Conservation (phyloP, 2,888 invertebrate species). For the Spisula subtruncata region DNA sequence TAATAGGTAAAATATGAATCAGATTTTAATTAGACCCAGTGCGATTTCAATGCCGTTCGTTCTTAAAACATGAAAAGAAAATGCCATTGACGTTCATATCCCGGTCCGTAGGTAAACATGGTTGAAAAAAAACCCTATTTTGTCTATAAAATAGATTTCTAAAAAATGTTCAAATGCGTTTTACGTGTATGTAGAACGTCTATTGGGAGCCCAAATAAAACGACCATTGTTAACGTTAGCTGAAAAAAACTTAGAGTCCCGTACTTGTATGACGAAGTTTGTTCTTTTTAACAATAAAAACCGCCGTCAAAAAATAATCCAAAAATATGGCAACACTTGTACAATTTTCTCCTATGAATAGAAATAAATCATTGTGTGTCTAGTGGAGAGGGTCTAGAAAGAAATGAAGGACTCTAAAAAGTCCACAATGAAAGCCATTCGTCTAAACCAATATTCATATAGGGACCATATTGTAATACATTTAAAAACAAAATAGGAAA, state of each 20-base stretch:
- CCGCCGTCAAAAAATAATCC: background rate
- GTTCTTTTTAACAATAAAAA: background rate
- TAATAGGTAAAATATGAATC: conserved; percentile 14
- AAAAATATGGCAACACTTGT: conserved; percentile 3
- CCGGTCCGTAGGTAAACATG: background rate
- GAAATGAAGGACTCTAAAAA: no score
- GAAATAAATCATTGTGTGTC: background rate
- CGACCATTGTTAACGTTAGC: background rate
- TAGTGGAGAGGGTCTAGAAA: background rate
- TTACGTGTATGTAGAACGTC: background rate
- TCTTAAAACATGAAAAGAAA: conserved; percentile 1
- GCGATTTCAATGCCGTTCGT: background rate
- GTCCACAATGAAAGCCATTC: no score
- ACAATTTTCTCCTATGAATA: background rate
- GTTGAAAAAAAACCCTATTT: background rate
- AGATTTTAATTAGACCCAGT: conserved; percentile 37
- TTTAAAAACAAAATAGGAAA: no score
- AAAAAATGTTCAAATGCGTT: background rate
- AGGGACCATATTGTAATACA: no score
- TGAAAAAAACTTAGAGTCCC: background rate
- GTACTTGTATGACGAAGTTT: background rate
- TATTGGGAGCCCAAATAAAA: background rate
- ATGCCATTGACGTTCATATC: background rate
- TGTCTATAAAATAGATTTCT: conserved; percentile 1
- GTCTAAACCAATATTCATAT: no score